A percentile compares a stretch with the other conserved stretches of the same genome.
phyloP scores from a whole-genome alignment of 2,113 vertebrate species.

The Dascyllus trimaculatus region DNA sequence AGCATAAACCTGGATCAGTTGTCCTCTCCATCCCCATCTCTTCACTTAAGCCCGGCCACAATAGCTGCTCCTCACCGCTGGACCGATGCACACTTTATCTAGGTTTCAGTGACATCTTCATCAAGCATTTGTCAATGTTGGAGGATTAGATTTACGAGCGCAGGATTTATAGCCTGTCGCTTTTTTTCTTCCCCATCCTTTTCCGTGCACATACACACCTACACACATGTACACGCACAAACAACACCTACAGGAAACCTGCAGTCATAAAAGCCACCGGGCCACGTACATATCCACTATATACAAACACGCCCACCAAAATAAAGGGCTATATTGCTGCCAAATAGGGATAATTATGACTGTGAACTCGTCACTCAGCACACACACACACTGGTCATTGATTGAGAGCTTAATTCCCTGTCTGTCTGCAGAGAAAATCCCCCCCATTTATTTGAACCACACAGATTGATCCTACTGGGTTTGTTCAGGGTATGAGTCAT shows the following conservation, averaged over 20 bases:
- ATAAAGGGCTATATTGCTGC: slow-evolving; percentile 40
- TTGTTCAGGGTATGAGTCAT: slow-evolving; percentile 68
- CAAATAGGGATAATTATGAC: slow-evolving; percentile 68
- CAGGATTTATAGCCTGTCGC: slow-evolving; percentile 76
- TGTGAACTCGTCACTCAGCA: slow-evolving; percentile 54
- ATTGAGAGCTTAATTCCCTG: slow-evolving; percentile 70
- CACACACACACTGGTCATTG: slow-evolving; percentile 61
- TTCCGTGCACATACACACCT: slow-evolving; percentile 25
- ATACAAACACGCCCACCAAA: slow-evolving; percentile 38
- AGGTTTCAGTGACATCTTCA: slow-evolving; percentile 84
- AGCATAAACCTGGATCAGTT: slow-evolving; percentile 63
- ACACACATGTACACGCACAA: slow-evolving; percentile 21
- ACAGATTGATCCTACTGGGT: slow-evolving; percentile 67
- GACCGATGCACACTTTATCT: slow-evolving; percentile 81
- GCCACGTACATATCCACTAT: slow-evolving; percentile 13
- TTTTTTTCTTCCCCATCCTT: slow-evolving; percentile 24
- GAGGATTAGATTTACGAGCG: slow-evolving; percentile 81
- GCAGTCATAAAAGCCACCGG: slow-evolving; percentile 20
- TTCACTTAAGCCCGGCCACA: slow-evolving; percentile 52
- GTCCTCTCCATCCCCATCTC: slow-evolving; percentile 49
- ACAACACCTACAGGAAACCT: slow-evolving; percentile 29
- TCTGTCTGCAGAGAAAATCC: slow-evolving; percentile 71
- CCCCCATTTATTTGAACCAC: slow-evolving; percentile 66
- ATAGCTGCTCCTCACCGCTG: slow-evolving; percentile 64
- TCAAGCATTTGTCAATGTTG: slow-evolving; percentile 86